Evolutionary conservation across 2,888 invertebrate species (phyloP), one percentile per base, ranked within the genome.

Genomic region (Leptothorax acervorum): DNA sequence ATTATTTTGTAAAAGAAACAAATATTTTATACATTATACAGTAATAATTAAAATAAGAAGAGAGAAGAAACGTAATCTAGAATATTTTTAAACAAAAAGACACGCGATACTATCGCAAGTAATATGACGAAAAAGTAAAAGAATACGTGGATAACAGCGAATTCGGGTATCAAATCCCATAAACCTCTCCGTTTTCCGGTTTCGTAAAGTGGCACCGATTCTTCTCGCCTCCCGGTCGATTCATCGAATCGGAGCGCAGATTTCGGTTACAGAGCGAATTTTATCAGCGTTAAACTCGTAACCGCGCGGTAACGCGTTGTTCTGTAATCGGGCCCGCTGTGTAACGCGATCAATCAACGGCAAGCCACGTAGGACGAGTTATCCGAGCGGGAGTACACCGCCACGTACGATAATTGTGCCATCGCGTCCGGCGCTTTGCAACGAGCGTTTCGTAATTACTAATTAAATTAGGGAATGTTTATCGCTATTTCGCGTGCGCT

Each of bases 401-500:
- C 68, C 78, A 55, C 31, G 55, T 78, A 57, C 78, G 45, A 78
- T 78, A 78, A 78, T 70, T 70, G 71, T 78, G 71, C 78, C 71
- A 45, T 42, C 28, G 28, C 66, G n/a, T 45, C 53, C 42, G 39
- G 42, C 28, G 39, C 78, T 31, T 70, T 70, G 53, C 42, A 78
- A 78, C 71, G 68, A 78, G 28, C 68, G n/a, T 57, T 70, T 55
- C 55, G 78, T 78, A 70, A 78, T 57, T 70, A 68, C 78, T 78
- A 78, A 78, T 78, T 78, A 70, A 78, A 78, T 78, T 78, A 78
- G 42, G 45, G 55, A 57, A 68, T 70, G 78, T 78, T 78, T 78
- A 78, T 78, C 78, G 42, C 55, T 78, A 70, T 70, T 78, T 68
- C 55, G 68, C n/a, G 70, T 45, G 18, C 12, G 42, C 28, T 12